Evolutionary conservation across 2,797 vertebrate genomes (phyloP).

Genomic region (Nyctalus aviator): DNA sequence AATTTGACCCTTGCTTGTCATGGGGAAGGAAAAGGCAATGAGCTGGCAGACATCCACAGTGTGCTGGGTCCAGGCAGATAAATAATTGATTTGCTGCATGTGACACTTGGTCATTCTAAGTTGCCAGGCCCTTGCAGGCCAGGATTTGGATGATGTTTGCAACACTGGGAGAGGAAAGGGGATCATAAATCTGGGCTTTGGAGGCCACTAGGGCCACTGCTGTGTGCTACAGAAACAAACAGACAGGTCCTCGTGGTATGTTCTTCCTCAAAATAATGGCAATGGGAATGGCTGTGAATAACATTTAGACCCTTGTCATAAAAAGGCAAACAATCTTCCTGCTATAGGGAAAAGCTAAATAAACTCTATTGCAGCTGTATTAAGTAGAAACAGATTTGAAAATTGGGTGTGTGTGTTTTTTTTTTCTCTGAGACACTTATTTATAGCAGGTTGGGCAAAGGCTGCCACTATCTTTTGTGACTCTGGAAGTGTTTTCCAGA

Average conservation of each 20-base stretch:
- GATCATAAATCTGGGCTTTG: slow-evolving; percentile 77
- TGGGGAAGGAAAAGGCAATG: slow-evolving; percentile 51
- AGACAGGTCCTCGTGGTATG: slow-evolving; percentile 42
- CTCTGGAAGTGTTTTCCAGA: slow-evolving; percentile 88
- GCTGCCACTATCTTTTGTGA: slow-evolving; percentile 87
- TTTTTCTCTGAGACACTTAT: slow-evolving; percentile 84
- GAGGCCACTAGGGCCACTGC: slow-evolving; percentile 69
- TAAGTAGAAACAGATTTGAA: slow-evolving; percentile 85
- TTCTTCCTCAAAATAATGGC: slow-evolving; percentile 76
- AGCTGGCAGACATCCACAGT: slow-evolving; percentile 72
- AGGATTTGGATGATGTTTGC: slow-evolving; percentile 67
- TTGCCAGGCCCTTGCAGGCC: slow-evolving; percentile 66
- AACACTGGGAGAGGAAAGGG: slow-evolving; percentile 71
- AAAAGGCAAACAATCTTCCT: slow-evolving; percentile 77
- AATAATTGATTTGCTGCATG: slow-evolving; percentile 69
- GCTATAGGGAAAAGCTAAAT: slow-evolving; percentile 80
- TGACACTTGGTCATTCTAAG: slow-evolving; percentile 78
- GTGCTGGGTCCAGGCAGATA: slow-evolving; percentile 63
- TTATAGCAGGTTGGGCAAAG: slow-evolving; percentile 88
- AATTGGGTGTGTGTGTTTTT: slow-evolving; percentile 58
- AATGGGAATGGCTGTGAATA: slow-evolving; percentile 78
- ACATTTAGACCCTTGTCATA: slow-evolving; percentile 75
- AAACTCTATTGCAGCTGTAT: slow-evolving; percentile 82
- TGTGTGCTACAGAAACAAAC: slow-evolving; percentile 74
- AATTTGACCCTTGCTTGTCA: not conserved